Evolutionary conservation across 2,888 invertebrate genomes (phyloP), one percentile per base, ranked within the genome.

Genomic region (Drosophila histrio): DNA sequence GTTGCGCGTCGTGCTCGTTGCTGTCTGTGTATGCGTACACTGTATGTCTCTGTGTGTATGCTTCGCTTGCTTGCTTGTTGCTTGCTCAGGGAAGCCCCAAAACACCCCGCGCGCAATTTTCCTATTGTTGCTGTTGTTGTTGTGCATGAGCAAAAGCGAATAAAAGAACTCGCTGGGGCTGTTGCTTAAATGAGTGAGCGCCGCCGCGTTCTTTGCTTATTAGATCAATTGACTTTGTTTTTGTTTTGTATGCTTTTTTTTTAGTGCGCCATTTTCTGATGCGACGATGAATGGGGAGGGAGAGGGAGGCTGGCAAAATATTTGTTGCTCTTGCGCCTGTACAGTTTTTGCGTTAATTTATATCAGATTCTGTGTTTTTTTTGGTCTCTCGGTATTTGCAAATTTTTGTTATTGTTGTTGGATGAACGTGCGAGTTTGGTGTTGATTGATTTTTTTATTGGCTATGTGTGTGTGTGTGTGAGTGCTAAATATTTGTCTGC

Each of bases 161-260:
- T 61, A 64, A 65, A 72, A 70, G 61, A 60, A 64, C 64, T 46
- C 53, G 60, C 64, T 67, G 75, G 52, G 58, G 47, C 61, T 72
- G 58, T 41, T 75, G 64, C 61, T 73, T 62, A 67, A 72, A 57
- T 57, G 63, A 73, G 63, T 56, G 57, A 72, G 57, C 73, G 59
- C 56, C 62, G 63, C 52, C 54, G 75, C 74, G 77, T 71, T 80
- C 75, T 72, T 74, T 67, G 70, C 81, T 84, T 81, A 82, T 81
- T 84, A 85, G 82, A 82, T 84, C 79, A 82, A 82, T 82, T 84
- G 81, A 77, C 60, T 78, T 67, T 75, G 58, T 67, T 75, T 67
- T 74, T 58, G 63, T 64, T 57, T 50, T 43, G 53, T 64, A 36
- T 52, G 41, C 49, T 65, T 46, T 50, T 57, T 56, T 49, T 52